Evolutionary conservation across 1,140 invertebrate genomes (phyloP), one percentile per base, ranked within the genome.

Genomic region (Sarcophaga bullata): DNA sequence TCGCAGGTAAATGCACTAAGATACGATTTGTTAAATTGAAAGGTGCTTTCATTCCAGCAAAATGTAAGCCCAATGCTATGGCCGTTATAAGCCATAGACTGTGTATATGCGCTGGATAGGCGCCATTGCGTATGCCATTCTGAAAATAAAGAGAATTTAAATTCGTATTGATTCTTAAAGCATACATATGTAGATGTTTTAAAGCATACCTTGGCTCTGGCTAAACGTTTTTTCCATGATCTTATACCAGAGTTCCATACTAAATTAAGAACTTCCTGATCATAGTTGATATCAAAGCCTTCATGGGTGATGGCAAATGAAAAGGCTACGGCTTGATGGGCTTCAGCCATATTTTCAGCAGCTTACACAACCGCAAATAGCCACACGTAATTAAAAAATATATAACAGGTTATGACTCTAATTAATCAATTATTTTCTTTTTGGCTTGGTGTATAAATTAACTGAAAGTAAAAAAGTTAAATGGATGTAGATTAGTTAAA

Each of bases 221-320:
- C 95, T 47, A 98, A 90, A 54, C 97, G 92, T 88, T 98, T 98
- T 88, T 97, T 98, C 96, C 97, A 99, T 0, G 98, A 98, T 25
- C 97, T 92, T 0, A 98, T 89, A 72, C 97, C 98, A 46, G 97
- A 98, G 83, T 96, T 93, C 95, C 96, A 98, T 25, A 98, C 95
- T 49, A 98, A 92, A 87, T 97, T 93, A 6, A 98, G 92, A 46
- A 99, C 97, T 91, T 99, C 98, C 84, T 97, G 93, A 89, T 99
- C 98, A 89, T 99, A 98, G 90, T 98, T 97, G 46, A 99, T 96
- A 87, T 98, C 95, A 92, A 98, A 97, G 86, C 98, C 98, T 90
- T 99, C 98, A 88, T 99, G 98, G 76, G 98, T 98, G 84, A 99
- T 97, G 47, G 96, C 94, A 91, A 99, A 99, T 80, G 97, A 98